Evolutionary conservation across 35 echinoderm and acorn worm species (phyloP).

Genomic region (Apostichopus japonicus): DNA sequence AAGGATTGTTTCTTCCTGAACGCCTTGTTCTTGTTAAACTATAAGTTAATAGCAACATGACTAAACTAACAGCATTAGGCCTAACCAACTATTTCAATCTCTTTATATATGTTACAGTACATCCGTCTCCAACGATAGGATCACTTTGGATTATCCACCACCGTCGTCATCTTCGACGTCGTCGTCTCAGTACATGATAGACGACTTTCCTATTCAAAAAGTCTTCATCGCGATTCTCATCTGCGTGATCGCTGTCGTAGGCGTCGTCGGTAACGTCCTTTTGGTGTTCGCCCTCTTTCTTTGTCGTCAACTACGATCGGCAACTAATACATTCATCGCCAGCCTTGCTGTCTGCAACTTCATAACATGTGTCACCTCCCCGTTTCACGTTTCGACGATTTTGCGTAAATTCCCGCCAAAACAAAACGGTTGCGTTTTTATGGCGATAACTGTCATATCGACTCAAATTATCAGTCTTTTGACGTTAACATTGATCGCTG

Average conservation of each 20-base stretch:
- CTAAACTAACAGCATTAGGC: too few species aligned
- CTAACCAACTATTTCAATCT: not conserved
- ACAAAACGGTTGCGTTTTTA: not conserved
- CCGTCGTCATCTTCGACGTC: not conserved
- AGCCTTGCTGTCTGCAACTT: slow-evolving; percentile 52
- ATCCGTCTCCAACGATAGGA: not conserved
- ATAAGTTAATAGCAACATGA: too few species aligned
- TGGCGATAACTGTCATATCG: not conserved
- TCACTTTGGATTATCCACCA: not conserved
- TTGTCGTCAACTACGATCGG: slow-evolving; percentile 49
- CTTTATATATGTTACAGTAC: not conserved
- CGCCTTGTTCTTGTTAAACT: too few species aligned
- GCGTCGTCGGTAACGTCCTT: slow-evolving; percentile 51
- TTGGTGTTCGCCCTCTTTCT: slow-evolving; percentile 50
- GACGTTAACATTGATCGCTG: slow-evolving; percentile 11
- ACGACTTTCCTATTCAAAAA: slow-evolving; percentile 1
- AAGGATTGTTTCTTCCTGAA: too few species aligned
- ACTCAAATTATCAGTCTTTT: slow-evolving; percentile 8
- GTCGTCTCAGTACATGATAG: slow-evolving; percentile 13
- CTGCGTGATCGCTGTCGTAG: not conserved
- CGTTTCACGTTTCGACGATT: slow-evolving; percentile 25
- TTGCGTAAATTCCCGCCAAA: not conserved
- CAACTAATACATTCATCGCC: slow-evolving; percentile 61
- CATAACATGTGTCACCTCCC: slow-evolving; percentile 41
- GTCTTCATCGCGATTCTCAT: slow-evolving; percentile 3